Evolutionary conservation across 2,888 invertebrate species (phyloP).

Genomic region (Craniophora ligustri): DNA sequence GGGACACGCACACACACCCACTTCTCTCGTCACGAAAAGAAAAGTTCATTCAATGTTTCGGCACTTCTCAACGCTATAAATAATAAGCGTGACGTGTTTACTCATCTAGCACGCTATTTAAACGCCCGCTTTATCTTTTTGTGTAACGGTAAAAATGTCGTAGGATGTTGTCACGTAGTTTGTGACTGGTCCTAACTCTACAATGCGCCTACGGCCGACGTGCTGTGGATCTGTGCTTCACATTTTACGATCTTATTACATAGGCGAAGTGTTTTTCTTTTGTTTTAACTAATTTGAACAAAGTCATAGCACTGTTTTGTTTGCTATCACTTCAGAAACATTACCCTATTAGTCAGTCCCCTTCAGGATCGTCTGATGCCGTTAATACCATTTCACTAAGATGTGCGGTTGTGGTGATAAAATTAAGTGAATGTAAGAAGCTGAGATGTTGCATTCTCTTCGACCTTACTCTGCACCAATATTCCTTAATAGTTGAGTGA

Average conservation of each 20-base stretch:
- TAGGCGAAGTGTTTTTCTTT: not conserved
- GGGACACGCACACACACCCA: slow-evolving; percentile 86
- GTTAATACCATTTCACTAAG: not conserved
- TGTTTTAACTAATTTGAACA: not conserved
- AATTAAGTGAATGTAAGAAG: not conserved
- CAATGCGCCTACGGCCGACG: slow-evolving; percentile 40
- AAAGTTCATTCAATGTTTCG: slow-evolving; percentile 85
- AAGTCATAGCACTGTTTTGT: not conserved
- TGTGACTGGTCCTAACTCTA: slow-evolving; percentile 33
- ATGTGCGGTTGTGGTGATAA: not conserved
- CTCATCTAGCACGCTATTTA: slow-evolving; percentile 72
- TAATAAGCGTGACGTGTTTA: slow-evolving; percentile 80
- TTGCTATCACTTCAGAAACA: not conserved
- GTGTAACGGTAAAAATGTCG: slow-evolving; percentile 63
- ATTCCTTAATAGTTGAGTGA: too few species aligned
- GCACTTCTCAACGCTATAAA: slow-evolving; percentile 81
- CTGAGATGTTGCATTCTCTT: not conserved
- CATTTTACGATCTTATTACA: not conserved
- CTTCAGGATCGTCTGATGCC: too few species aligned
- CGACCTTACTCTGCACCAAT: too few species aligned
- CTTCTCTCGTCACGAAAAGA: slow-evolving; percentile 84
- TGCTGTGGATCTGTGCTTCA: slow-evolving; percentile 3
- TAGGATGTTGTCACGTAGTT: slow-evolving; percentile 62
- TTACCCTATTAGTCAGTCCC: not conserved
- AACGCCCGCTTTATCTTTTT: slow-evolving; percentile 66